Evolutionary conservation across 1,140 invertebrate species (phyloP).

Genomic region (Muscidifurax raptorellus): DNA sequence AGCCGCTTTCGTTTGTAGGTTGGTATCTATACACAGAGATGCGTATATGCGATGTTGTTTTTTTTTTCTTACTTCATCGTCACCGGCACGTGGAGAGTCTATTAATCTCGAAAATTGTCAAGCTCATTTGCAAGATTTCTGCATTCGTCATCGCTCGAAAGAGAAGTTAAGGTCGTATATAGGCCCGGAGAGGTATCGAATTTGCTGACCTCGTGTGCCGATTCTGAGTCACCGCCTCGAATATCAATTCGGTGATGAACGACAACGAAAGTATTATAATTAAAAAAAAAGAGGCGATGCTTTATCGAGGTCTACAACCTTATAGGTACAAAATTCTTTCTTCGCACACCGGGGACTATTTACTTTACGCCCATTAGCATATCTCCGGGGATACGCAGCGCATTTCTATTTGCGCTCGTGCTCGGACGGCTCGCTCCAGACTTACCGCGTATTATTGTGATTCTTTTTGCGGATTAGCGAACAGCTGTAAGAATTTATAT

Average conservation of each 20-base stretch:
- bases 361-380: background rate
- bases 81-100: background rate
- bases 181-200: too few species aligned
- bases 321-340: slow-evolving; percentile 16
- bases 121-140: background rate
- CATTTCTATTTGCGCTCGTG: background rate
- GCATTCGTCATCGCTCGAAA: background rate
- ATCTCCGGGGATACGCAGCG: background rate
- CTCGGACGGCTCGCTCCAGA: background rate
- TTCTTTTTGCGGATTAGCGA: background rate
- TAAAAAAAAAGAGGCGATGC: slow-evolving; percentile 23
- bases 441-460: background rate
- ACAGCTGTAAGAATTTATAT: background rate
- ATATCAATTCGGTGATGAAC: slow-evolving; percentile 17
- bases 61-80: background rate
- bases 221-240: background rate
- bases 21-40: background rate
- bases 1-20: too few species aligned
- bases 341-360: background rate
- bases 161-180: background rate
- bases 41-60: background rate
- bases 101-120: slow-evolving; percentile 2
- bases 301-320: slow-evolving; percentile 9
- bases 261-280: background rate
- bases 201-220: background rate